Base-by-base conservation (phyloP, 2,888 invertebrate genomes). In the Sympetrum striolatum region DNA sequence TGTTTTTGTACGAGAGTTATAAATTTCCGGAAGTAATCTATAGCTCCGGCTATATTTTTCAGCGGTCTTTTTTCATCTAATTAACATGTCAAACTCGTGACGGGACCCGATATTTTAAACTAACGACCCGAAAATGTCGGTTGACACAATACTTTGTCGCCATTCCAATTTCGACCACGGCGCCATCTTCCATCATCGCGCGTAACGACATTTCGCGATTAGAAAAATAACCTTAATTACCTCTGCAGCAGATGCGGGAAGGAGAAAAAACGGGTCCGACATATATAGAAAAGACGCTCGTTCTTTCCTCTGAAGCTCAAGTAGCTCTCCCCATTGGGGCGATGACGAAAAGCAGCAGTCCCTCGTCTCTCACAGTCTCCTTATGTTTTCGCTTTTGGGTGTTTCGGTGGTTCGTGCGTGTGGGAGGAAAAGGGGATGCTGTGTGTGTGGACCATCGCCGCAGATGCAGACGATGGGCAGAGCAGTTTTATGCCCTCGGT, bases 401-500 rank as follows among this genome's bases (percentile, higher is more conserved):
- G n/a, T 22, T 64, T 64, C 25, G 64, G 64, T 64, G n/a, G 64
- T 64, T 22, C 14, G 64, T 64, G 64, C 12, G 64, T 22, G 64
- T n/a, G 64, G n/a, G 64, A n/a, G n/a, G n/a, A 25, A 64, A n/a
- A 64, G n/a, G n/a, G 64, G 64, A n/a, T 44, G 64, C n/a, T 64
- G 64, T 64, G 64, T 64, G 64, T 22, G 64, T n/a, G 64, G 64
- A 64, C 64, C 60, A 60, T 22, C 60, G 60, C 60, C 60, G 60
- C 60, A 22, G 64, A 22, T 8, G 22, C 22, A 64, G 64, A 8
- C 64, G 58, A 35, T 31, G 35, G 31, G 53, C 35, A 35, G 60
- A 35, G 82, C 53, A 82, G 53, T 35, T 82, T 82, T 82, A 58
- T 58, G 58, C 58, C 22, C 58, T 82, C 82, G 58, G 82, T 60